Base-by-base conservation (phyloP, 1,140 invertebrate genomes). In the Sminthurides bifidus region DNA sequence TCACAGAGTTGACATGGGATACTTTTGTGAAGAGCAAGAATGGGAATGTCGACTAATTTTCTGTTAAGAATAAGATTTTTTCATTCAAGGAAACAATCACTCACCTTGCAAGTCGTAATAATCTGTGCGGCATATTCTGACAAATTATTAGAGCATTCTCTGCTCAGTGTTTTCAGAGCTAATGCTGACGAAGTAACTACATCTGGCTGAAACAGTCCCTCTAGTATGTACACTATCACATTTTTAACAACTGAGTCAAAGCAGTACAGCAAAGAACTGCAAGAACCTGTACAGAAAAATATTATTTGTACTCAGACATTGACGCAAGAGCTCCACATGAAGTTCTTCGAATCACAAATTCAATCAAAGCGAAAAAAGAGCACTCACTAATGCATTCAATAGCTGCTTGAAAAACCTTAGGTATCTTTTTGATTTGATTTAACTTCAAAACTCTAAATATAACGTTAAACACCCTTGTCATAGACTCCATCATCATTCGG, bases 371-470 rank as follows among this genome's bases (percentile, higher is more conserved):
- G 26, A 40, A 52, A 29, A 26, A 31, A 58, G 8, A 31, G 17
- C 40, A 50, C 62, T 52, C 51, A 61, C 62, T 64, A 30, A 64
- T 61, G 29, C 62, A 64, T 30, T 64, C 62, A 27, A 60, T 52
- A 26, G 62, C 62, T 12, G 62, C 59, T 52, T 60, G 59, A 29
- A 58, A 64, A 17, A 64, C 17, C 49, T 61, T 61, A 10, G 62
- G 56, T 23, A 52, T 48, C 10, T 33, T 31, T 21, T 33, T 26
- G 14, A 48, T 44, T 38, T 53, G 55, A 41, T 61, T 60, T 14
- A 64, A 51, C 45, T 64, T 59, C 12, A 64, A 35, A 31, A 61
- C 50, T 14, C 59, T 45, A 31, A 55, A 44, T 27, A 64, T 51
- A 27, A 61, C 53, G 44, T 58, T 31, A 54, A 64, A 64, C 19